Base-by-base conservation (phyloP, 2,113 vertebrate genomes). In the Vanacampus margaritifer region DNA sequence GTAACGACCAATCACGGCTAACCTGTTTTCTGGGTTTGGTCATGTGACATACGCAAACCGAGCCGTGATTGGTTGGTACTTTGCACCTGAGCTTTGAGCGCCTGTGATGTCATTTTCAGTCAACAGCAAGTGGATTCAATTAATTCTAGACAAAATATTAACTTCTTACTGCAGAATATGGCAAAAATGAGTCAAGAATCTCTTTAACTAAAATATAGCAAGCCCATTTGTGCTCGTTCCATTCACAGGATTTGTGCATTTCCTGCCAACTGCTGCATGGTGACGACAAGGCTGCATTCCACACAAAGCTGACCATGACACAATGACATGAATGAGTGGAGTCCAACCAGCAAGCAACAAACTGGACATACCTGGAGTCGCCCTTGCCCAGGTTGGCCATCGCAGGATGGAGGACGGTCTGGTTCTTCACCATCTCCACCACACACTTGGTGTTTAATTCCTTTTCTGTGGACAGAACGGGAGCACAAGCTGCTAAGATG, bases 391-490 rank as follows among this genome's bases (percentile, higher is more conserved):
- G 85, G 81, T 92, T 92, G 6, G 72, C 50, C 53, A 85, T 84
- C 0, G 93, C 76, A 0, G 95, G 94, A 72, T 93, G 90, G 78
- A 99, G 93, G 84, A 97, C 90, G 41, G 97, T 94, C 87, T 95
- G 97, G 91, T 98, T 98, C 82, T 93, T 92, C 73, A 94, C 92
- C 88, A 98, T 96, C 73, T 99, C 97, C 90, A 98, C 92, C 76
- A 98, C 94, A 79, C 96, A 98, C 93, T 96, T 99, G 72, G 97
- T 98, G 90, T 97, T 96, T 88, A 99, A 88, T 86, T 98, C 97
- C 82, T 95, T 93, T 91, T 99, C 97, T 99, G 90, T 72, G 79
- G 79, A 68, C 63, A 21, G 79, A 28, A 87, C 0, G 70, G 12
- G 41, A 35, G 12, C 23, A 64, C 37, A 64, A 1, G 32, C 13